phyloP scores from a whole-genome alignment of 2,113 vertebrate genomes.

The Siniperca chuatsi region DNA sequence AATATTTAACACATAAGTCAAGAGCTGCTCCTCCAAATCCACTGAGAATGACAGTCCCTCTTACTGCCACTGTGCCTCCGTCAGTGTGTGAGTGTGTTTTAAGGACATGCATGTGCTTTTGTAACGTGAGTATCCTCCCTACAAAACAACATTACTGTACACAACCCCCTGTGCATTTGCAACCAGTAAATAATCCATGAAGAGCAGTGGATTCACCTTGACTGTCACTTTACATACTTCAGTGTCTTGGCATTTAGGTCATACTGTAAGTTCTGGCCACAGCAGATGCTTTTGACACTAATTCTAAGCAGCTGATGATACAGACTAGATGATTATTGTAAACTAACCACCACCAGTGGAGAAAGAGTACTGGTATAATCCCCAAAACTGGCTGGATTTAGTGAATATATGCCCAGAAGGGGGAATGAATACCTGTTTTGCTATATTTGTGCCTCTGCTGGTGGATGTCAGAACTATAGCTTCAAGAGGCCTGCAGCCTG shows the following conservation, averaged over 20 bases:
- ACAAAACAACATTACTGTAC: slow-evolving; percentile 56
- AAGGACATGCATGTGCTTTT: slow-evolving; percentile 26
- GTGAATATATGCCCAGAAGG: slow-evolving; percentile 38
- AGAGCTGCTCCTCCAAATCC: slow-evolving; percentile 52
- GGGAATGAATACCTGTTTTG: slow-evolving; percentile 23
- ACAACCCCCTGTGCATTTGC: slow-evolving; percentile 31
- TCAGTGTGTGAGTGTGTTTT: slow-evolving; percentile 21
- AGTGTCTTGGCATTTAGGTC: slow-evolving; percentile 66
- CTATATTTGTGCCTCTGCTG: slow-evolving; percentile 44
- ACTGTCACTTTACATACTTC: slow-evolving; percentile 58
- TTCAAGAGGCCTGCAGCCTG: background rate
- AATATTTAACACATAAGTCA: slow-evolving; percentile 72
- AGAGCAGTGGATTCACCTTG: slow-evolving; percentile 40
- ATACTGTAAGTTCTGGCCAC: slow-evolving; percentile 10
- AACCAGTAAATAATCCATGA: slow-evolving; percentile 72
- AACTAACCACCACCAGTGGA: slow-evolving; percentile 33
- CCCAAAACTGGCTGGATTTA: slow-evolving; percentile 63
- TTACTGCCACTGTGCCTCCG: slow-evolving; percentile 31
- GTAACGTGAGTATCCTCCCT: slow-evolving; percentile 33
- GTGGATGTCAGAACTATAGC: slow-evolving; percentile 41
- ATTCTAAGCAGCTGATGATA: slow-evolving; percentile 51
- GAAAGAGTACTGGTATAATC: slow-evolving; percentile 45
- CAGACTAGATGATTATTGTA: slow-evolving; percentile 49
- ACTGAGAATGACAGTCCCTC: slow-evolving; percentile 50
- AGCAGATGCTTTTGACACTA: slow-evolving; percentile 39